phyloP scores from a whole-genome alignment of 2,113 vertebrate genomes.

The Grammomys dolichurus region DNA sequence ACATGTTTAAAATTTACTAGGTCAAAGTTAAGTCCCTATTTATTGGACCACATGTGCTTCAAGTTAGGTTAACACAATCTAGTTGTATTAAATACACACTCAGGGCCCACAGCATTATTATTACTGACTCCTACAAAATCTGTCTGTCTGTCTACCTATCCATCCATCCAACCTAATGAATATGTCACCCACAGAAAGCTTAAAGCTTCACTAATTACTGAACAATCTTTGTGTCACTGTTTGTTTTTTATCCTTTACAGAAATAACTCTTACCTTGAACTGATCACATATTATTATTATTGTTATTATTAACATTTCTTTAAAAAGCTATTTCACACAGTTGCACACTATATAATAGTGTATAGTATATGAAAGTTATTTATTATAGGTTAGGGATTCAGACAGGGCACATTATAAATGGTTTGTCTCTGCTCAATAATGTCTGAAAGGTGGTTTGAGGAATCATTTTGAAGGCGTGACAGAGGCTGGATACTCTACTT shows the following conservation, averaged over 20 bases:
- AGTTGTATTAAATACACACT: conserved; percentile 8
- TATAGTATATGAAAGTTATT: neutral
- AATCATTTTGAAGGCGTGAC: neutral
- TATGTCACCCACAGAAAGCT: neutral
- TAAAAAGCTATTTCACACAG: neutral
- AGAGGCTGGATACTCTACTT: neutral
- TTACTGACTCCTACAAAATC: neutral
- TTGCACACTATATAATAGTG: neutral
- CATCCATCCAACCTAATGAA: neutral
- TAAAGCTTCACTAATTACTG: neutral
- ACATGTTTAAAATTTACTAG: neutral
- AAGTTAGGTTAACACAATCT: neutral
- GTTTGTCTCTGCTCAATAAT: neutral
- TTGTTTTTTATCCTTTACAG: neutral
- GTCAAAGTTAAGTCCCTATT: neutral
- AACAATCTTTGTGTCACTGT: neutral
- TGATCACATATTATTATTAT: neutral
- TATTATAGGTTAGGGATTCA: neutral
- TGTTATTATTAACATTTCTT: neutral
- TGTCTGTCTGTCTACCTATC: neutral
- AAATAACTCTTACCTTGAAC: neutral
- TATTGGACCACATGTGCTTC: neutral
- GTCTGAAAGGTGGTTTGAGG: neutral
- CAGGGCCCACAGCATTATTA: neutral
- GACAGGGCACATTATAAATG: neutral